phyloP scores from a whole-genome alignment of 2,797 vertebrate species.

The Alfaro cultratus region DNA sequence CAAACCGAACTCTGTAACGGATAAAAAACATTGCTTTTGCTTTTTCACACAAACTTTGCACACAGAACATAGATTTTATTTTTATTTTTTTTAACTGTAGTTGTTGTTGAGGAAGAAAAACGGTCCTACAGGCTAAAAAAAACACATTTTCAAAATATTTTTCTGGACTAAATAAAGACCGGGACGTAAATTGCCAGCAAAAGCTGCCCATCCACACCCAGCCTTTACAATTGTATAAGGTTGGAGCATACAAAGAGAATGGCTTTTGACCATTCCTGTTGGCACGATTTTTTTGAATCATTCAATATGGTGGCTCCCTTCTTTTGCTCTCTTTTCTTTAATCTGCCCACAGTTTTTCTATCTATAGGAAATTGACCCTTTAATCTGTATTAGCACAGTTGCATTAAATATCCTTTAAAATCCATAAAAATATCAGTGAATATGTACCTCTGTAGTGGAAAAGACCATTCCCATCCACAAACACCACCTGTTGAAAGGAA shows the following conservation, averaged over 20 bases:
- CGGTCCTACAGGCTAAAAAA: neutral
- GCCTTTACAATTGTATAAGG: neutral
- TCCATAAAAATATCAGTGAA: neutral
- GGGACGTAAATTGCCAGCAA: neutral
- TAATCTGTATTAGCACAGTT: neutral
- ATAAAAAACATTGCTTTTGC: neutral
- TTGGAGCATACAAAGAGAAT: neutral
- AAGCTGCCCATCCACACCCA: neutral
- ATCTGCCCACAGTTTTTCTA: neutral
- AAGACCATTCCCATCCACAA: conserved; percentile 94
- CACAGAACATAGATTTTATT: neutral
- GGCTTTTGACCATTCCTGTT: neutral
- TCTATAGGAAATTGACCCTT: neutral
- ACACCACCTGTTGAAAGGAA: conserved; percentile 83
- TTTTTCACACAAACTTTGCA: neutral
- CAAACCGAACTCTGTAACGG: conserved; percentile 87
- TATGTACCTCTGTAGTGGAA: conserved; percentile 89
- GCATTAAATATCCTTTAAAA: neutral
- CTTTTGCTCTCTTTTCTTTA: neutral
- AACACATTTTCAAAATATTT: neutral
- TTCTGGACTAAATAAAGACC: neutral
- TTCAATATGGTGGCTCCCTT: neutral
- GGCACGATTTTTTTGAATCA: neutral
- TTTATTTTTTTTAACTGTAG: too few relatives aligned
- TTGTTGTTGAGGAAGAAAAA: too few relatives aligned